These are phyloP conservation scores for Cydia strobilella DNA, from an alignment of 1,140 invertebrate genomes.

Conservation along the genomic window DNA sequence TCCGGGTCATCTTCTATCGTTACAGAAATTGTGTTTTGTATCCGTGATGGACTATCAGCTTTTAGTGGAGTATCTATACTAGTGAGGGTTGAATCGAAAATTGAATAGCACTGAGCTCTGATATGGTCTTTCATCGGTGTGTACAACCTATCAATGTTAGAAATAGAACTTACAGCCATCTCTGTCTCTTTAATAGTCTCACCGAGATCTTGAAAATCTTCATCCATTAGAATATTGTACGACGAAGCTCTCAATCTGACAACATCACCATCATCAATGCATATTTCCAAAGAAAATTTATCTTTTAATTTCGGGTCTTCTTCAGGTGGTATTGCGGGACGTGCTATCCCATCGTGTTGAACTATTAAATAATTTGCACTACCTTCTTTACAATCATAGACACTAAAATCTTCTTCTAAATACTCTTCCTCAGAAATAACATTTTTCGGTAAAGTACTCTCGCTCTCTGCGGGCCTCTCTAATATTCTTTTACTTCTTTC, in stretches of 20 bases:
- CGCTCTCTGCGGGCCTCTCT: slow-evolving; percentile 43
- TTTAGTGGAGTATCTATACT: slow-evolving; percentile 72
- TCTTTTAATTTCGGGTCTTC: slow-evolving; percentile 60
- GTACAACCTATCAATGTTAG: slow-evolving; percentile 58
- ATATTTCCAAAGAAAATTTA: slow-evolving; percentile 68
- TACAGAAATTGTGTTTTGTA: slow-evolving; percentile 51
- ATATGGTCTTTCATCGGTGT: slow-evolving; percentile 64
- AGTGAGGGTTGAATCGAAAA: slow-evolving; percentile 72
- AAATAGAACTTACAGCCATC: slow-evolving; percentile 58
- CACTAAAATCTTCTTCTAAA: slow-evolving; percentile 57
- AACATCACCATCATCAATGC: slow-evolving; percentile 66
- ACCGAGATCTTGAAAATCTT: slow-evolving; percentile 40
- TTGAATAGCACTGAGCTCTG: slow-evolving; percentile 59
- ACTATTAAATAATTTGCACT: slow-evolving; percentile 56
- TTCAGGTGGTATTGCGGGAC: slow-evolving; percentile 33
- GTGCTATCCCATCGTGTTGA: slow-evolving; percentile 49
- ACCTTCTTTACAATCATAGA: slow-evolving; percentile 60
- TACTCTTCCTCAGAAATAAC: slow-evolving; percentile 47
- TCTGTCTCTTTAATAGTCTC: slow-evolving; percentile 55
- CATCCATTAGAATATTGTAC: slow-evolving; percentile 51
- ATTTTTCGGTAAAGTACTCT: slow-evolving; percentile 36
- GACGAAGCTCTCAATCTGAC: slow-evolving; percentile 61
- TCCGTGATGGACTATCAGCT: slow-evolving; percentile 46
- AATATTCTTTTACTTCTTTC: slow-evolving; percentile 28
- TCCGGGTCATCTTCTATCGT: slow-evolving; percentile 65